These are phyloP conservation scores for Catamblyrhynchus diadema DNA, from an alignment of 2,797 vertebrate species.

Conservation along the genomic window DNA sequence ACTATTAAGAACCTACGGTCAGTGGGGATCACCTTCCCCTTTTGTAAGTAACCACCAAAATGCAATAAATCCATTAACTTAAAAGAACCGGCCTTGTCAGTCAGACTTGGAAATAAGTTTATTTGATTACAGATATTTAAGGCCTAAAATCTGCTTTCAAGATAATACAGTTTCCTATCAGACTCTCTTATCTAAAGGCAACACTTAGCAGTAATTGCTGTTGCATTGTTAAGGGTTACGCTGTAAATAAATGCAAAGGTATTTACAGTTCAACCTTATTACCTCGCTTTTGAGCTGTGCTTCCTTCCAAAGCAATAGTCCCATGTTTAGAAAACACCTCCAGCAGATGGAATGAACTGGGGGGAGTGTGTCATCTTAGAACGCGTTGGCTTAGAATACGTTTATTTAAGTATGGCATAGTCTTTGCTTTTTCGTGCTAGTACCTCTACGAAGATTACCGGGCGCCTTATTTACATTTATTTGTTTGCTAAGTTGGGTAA, in stretches of 20 bases:
- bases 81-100: slow-evolving; percentile 73
- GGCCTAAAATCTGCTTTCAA: slow-evolving; percentile 74
- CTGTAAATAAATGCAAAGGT: slow-evolving; percentile 76
- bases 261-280: slow-evolving; percentile 71
- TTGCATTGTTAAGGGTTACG: slow-evolving; percentile 71
- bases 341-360: neutral
- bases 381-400: neutral
- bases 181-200: slow-evolving; percentile 74
- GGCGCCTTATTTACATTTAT: neutral
- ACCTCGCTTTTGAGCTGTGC: slow-evolving; percentile 47
- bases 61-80: slow-evolving; percentile 76
- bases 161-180: slow-evolving; percentile 75
- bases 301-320: slow-evolving; percentile 10
- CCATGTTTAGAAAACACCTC: slow-evolving; percentile 6
- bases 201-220: slow-evolving; percentile 78
- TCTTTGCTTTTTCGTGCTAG: neutral
- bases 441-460: neutral
- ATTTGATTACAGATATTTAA: slow-evolving; percentile 68
- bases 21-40: slow-evolving; percentile 39
- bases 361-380: neutral
- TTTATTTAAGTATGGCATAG: neutral
- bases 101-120: slow-evolving; percentile 71
- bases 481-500: neutral
- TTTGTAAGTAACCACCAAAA: slow-evolving; percentile 72
- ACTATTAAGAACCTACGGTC: slow-evolving; percentile 52